Evolutionary conservation across 2,113 vertebrate genomes (phyloP).

Genomic region (Phalacrocorax aristotelis): DNA sequence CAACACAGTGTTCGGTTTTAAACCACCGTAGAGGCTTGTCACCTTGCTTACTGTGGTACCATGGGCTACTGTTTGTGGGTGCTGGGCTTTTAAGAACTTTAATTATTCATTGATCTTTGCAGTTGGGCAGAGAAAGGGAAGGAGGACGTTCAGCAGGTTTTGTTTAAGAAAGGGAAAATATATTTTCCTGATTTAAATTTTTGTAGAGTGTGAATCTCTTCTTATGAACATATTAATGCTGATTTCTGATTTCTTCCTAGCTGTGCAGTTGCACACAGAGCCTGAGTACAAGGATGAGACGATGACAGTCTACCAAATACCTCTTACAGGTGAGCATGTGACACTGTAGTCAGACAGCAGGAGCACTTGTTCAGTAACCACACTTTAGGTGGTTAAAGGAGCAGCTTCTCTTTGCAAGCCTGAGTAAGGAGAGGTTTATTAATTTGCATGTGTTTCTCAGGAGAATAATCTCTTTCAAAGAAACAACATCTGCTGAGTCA

Average conservation of each 20-base stretch:
- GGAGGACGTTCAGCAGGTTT: neutral
- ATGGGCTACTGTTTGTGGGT: neutral
- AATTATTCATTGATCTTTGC: neutral
- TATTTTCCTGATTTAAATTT: neutral
- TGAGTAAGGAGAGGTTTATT: neutral
- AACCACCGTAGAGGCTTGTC: neutral
- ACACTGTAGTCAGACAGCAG: neutral
- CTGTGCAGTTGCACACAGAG: slow-evolving; percentile 73
- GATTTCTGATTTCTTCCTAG: slow-evolving; percentile 16
- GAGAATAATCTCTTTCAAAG: neutral
- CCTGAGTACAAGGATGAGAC: slow-evolving; percentile 80
- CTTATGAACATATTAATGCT: neutral
- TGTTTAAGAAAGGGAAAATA: neutral
- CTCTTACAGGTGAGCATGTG: slow-evolving; percentile 82
- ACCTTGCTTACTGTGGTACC: neutral
- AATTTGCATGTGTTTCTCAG: neutral
- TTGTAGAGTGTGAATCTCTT: neutral
- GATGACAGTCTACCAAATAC: slow-evolving; percentile 84
- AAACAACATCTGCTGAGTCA: neutral
- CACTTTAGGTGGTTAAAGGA: neutral
- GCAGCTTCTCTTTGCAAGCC: neutral
- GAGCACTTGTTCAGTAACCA: neutral
- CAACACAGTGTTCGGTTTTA: rapidly evolving
- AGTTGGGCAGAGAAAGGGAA: neutral
- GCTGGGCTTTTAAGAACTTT: neutral